phyloP scores from a whole-genome alignment of 2,797 vertebrate species.

The Sarcoramphus papa region DNA sequence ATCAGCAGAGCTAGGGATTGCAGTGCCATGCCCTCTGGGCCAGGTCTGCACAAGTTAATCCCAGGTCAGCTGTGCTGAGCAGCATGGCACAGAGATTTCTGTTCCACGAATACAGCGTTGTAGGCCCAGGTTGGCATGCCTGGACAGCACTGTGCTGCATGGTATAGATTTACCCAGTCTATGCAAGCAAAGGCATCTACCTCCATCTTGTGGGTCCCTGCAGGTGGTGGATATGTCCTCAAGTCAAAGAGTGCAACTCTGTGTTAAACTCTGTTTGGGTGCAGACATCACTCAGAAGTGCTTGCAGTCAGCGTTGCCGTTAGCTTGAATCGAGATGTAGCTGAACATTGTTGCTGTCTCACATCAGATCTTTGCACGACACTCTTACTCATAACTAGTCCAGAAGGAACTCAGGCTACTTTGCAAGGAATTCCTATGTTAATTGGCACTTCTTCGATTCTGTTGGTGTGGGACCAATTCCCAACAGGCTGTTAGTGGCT shows the following conservation, averaged over 20 bases:
- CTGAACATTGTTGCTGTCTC: not conserved
- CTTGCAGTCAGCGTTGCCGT: not conserved
- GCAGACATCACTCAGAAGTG: not conserved
- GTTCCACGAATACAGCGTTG: rapidly evolving
- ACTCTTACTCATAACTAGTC: not conserved
- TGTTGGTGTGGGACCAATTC: not conserved
- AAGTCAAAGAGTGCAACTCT: not conserved
- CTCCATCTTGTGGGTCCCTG: too few species aligned
- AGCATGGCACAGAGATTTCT: not conserved
- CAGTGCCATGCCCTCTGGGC: not conserved
- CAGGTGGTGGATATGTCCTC: not conserved
- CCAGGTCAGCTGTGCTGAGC: not conserved
- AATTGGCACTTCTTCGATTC: not conserved
- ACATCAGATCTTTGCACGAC: not conserved
- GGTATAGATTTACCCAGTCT: not conserved
- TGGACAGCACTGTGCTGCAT: not conserved
- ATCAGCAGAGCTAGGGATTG: not conserved
- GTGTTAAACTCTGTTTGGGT: too few species aligned
- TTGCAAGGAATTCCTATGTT: not conserved
- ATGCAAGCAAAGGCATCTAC: not conserved
- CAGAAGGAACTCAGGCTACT: not conserved
- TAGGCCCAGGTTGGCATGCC: not conserved
- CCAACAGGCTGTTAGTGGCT: not conserved
- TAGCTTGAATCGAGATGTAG: not conserved
- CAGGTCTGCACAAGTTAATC: not conserved